Evolutionary conservation across 2,888 invertebrate genomes (phyloP).

Genomic region (Seladonia tumulorum): DNA sequence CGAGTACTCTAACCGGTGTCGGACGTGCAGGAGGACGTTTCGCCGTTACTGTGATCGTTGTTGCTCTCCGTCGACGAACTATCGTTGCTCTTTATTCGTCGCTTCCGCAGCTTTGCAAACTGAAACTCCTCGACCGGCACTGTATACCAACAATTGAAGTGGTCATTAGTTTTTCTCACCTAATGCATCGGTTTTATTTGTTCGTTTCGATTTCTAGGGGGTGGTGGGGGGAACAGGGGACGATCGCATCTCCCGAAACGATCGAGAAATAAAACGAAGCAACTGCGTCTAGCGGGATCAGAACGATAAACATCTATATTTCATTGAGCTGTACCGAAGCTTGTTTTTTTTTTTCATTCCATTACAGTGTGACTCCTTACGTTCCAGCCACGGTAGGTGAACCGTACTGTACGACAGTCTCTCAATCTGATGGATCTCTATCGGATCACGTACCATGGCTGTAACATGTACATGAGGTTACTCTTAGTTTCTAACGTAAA

Average conservation of each 20-base stretch:
- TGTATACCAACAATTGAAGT: slow-evolving; percentile 78
- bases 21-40: slow-evolving; percentile 81
- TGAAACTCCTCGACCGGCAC: slow-evolving; percentile 84
- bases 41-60: slow-evolving; percentile 82
- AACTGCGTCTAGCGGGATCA: slow-evolving; percentile 55
- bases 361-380: slow-evolving; percentile 65
- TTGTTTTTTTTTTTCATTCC: slow-evolving; percentile 32
- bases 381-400: slow-evolving; percentile 63
- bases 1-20: slow-evolving; percentile 76
- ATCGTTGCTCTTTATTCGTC: slow-evolving; percentile 82
- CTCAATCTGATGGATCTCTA: background rate
- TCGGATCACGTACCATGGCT: slow-evolving; percentile 61
- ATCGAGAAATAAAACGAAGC: slow-evolving; percentile 56
- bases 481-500: slow-evolving; percentile 25
- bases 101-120: slow-evolving; percentile 82
- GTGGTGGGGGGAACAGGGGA: slow-evolving; percentile 31
- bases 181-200: background rate
- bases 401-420: background rate
- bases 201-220: background rate
- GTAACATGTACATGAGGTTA: slow-evolving; percentile 71
- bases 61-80: slow-evolving; percentile 83
- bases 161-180: slow-evolving; percentile 65
- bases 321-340: slow-evolving; percentile 38
- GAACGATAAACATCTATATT: slow-evolving; percentile 71
- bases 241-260: slow-evolving; percentile 25